phyloP scores from a whole-genome alignment of 2,888 invertebrate species.

The Oeneis ivallda region DNA sequence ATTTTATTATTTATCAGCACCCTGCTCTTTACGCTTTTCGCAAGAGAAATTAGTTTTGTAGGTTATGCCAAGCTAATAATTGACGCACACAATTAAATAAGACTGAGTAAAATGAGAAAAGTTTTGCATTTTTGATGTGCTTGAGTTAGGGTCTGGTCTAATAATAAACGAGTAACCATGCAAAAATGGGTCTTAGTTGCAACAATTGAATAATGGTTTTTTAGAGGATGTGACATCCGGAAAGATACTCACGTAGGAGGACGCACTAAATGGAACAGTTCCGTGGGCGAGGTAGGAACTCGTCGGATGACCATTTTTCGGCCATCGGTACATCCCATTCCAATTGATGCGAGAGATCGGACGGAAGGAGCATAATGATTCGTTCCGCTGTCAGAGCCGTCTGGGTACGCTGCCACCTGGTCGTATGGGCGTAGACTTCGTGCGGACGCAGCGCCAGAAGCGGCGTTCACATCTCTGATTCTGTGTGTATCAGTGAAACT shows the following conservation, averaged over 20 bases:
- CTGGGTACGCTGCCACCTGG: slow-evolving; percentile 72
- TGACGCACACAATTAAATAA: not conserved
- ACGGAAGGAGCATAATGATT: slow-evolving; percentile 87
- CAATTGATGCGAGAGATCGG: slow-evolving; percentile 90
- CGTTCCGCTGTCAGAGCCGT: slow-evolving; percentile 83
- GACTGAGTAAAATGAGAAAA: not conserved
- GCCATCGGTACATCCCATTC: slow-evolving; percentile 94
- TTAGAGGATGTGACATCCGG: slow-evolving; percentile 67
- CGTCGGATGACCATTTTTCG: slow-evolving; percentile 91
- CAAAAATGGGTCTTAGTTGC: slow-evolving; percentile 46
- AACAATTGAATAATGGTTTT: slow-evolving; percentile 75
- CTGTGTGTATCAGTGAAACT: slow-evolving; percentile 77
- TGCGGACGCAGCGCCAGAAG: slow-evolving; percentile 75
- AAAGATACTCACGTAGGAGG: slow-evolving; percentile 88
- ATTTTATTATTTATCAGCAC: not conserved
- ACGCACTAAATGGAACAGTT: slow-evolving; percentile 92
- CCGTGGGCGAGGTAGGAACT: slow-evolving; percentile 92
- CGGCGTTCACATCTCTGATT: slow-evolving; percentile 70
- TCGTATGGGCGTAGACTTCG: slow-evolving; percentile 76
- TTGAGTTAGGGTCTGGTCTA: not conserved
- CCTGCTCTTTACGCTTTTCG: not conserved
- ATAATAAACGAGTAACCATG: slow-evolving; percentile 22
- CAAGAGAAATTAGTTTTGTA: not conserved
- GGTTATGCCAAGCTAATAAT: slow-evolving; percentile 3
- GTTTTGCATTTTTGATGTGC: not conserved